Percentiles rank a stretch among this genome's conserved stretches.
phyloP scores from a whole-genome alignment of 1,140 invertebrate genomes.

The Condylostylus longicornis region DNA sequence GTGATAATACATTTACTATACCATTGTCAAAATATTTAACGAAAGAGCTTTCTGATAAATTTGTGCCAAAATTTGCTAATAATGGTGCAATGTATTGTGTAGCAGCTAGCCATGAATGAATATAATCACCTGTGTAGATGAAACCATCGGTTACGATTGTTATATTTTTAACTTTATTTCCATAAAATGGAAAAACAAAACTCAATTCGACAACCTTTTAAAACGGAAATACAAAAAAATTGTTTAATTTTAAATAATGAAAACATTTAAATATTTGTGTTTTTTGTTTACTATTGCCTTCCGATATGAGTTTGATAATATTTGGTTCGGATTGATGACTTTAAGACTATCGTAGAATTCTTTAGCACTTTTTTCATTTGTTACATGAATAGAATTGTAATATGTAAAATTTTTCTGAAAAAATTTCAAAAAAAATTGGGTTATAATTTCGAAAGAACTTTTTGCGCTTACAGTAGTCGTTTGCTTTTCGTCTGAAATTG shows the following conservation, averaged over 20 bases:
- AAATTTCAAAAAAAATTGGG: no score
- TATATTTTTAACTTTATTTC: conserved; percentile 73
- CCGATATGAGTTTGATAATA: conserved; percentile 74
- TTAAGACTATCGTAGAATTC: conserved; percentile 61
- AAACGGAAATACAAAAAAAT: conserved; percentile 8
- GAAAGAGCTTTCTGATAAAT: conserved; percentile 56
- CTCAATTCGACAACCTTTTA: conserved; percentile 64
- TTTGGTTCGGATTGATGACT: conserved; percentile 43
- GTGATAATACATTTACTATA: conserved; percentile 31
- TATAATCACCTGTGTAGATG: conserved; percentile 87
- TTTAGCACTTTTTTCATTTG: conserved; percentile 39
- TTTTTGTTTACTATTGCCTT: conserved; percentile 61
- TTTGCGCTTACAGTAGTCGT: no score
- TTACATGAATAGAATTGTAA: conserved; percentile 59
- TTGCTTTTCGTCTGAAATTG: no score
- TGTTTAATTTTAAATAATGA: no score
- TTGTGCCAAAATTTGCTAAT: conserved; percentile 98
- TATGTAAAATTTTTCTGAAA: conserved; percentile 55
- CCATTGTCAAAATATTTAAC: conserved; percentile 78
- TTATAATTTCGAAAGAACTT: no score
- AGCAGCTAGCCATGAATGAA: conserved; percentile 93
- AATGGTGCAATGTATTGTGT: conserved; percentile 97
- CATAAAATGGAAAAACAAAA: conserved; percentile 93
- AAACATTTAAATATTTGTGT: conserved; percentile 1
- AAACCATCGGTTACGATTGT: conserved; percentile 98